A percentile compares a stretch with the other conserved stretches of the same genome.
Evolutionary conservation across 2,888 invertebrate species (phyloP).

Genomic region (Acanthosepion pharaonis): DNA sequence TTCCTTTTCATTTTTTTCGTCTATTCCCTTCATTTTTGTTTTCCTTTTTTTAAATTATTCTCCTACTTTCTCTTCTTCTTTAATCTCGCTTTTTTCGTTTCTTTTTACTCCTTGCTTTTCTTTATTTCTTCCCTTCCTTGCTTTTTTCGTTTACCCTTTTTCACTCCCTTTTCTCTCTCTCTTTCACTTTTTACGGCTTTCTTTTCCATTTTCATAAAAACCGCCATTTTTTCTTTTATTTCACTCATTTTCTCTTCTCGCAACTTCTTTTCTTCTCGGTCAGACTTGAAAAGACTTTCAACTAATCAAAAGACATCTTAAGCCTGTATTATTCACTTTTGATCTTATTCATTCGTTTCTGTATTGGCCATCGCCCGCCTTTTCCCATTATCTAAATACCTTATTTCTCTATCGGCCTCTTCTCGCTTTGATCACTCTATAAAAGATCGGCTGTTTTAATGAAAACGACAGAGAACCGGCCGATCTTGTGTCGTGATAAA

Average conservation of each 20-base stretch:
- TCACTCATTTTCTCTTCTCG: background rate
- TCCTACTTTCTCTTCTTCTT: too few species aligned
- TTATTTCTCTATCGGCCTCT: conserved; percentile 18
- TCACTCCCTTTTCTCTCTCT: background rate
- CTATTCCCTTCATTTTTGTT: too few species aligned
- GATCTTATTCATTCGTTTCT: conserved; percentile 33
- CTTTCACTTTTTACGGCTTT: background rate
- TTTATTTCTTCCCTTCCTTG: too few species aligned
- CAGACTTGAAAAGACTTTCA: conserved; percentile 33
- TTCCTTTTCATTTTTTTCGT: too few species aligned
- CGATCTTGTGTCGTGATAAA: background rate
- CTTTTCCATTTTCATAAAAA: background rate
- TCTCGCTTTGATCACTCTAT: background rate
- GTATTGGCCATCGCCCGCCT: background rate
- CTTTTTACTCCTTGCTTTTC: too few species aligned
- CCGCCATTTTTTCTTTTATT: background rate
- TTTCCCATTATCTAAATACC: background rate
- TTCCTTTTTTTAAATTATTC: too few species aligned
- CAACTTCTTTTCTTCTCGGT: background rate
- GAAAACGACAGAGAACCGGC: background rate
- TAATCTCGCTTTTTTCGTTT: too few species aligned
- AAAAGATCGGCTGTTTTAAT: conserved; percentile 10
- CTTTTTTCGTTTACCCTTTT: too few species aligned
- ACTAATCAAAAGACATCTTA: conserved; percentile 33
- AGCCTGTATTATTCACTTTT: conserved; percentile 17